Conservation (phyloP, 2,113 vertebrate species). For the Rhabdornis inornatus region DNA sequence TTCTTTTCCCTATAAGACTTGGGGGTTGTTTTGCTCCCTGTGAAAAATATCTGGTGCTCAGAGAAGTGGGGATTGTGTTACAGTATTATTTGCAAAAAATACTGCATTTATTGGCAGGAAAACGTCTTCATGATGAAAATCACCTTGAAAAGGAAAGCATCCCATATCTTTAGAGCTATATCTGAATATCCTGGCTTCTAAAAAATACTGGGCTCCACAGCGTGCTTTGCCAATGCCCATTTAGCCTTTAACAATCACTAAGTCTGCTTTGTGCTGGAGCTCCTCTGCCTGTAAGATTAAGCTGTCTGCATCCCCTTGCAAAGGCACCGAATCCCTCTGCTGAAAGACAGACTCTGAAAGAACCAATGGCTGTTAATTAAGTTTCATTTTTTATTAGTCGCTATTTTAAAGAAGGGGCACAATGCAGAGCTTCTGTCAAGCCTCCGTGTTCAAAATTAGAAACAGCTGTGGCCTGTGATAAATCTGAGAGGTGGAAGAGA, state of each 20-base stretch:
- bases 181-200: neutral
- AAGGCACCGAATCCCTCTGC: neutral
- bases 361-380: neutral
- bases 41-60: neutral
- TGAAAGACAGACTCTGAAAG: neutral
- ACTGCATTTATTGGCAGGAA: neutral
- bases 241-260: neutral
- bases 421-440: conserved; percentile 21
- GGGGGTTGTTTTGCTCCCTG: neutral
- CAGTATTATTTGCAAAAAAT: neutral
- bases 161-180: neutral
- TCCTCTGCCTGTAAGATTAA: neutral
- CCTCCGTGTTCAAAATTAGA: neutral
- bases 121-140: neutral
- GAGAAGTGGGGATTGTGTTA: neutral
- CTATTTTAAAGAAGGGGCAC: conserved; percentile 23
- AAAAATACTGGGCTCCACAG: neutral
- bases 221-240: neutral
- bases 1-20: neutral
- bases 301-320: neutral
- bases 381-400: conserved; percentile 28
- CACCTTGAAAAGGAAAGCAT: neutral
- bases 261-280: neutral
- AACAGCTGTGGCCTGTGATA: neutral
- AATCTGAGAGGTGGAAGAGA: neutral